Evolutionary conservation across 2,113 vertebrate species (phyloP).

Genomic region (Propithecus coquereli): DNA sequence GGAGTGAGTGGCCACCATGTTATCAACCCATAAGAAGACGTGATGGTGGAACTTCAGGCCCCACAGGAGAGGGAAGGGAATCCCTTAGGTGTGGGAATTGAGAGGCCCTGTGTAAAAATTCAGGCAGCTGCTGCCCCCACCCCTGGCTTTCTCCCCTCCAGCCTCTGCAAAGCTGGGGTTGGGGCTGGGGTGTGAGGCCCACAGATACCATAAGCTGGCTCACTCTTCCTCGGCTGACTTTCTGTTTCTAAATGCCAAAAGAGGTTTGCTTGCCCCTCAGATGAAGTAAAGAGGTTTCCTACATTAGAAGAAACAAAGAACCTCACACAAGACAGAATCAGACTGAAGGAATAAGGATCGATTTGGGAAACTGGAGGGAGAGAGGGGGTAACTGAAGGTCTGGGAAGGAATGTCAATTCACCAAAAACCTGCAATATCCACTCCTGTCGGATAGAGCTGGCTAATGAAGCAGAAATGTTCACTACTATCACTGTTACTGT

Average conservation of each 20-base stretch:
- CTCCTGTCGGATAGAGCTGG: not conserved
- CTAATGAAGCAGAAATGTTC: not conserved
- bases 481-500: not conserved
- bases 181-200: not conserved
- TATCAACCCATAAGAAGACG: not conserved
- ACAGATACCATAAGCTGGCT: not conserved
- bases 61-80: not conserved
- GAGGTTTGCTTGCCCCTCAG: not conserved
- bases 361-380: not conserved
- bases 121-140: not conserved
- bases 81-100: not conserved
- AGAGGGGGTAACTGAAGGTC: not conserved
- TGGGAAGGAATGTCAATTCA: not conserved
- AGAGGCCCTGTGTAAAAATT: not conserved
- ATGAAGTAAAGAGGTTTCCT: not conserved
- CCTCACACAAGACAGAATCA: not conserved
- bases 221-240: not conserved
- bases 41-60: not conserved
- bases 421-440: not conserved
- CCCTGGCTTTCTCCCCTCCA: not conserved
- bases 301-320: not conserved
- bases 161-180: not conserved
- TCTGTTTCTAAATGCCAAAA: not conserved
- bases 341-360: not conserved
- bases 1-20: no score